Evolutionary conservation across 2,888 invertebrate species (phyloP), one percentile per base, ranked within the genome.

Genomic region (Eueremaeus valkanovi): DNA sequence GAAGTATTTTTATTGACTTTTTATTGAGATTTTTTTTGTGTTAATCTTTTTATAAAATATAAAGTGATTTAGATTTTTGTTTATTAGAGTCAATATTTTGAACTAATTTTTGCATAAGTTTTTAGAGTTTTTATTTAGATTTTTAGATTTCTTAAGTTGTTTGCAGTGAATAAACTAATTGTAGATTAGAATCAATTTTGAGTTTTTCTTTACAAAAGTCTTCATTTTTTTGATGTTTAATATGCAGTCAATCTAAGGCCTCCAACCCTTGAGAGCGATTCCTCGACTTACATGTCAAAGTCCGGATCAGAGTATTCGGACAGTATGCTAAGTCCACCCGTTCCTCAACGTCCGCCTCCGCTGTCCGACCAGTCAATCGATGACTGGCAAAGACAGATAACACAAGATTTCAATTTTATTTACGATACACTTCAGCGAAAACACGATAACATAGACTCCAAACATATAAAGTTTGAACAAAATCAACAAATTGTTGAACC

Each of bases 241-340:
- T 13, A 45, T 13, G n/a, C 61, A 61, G 29, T 61, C 29, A 29
- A n/a, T 9, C 18, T 21, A 61, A 61, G n/a, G 29, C 29, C 61
- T 86, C 86, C 42, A 85, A 86, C 86, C 75, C 31, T 29, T 61
- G 68, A 33, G 77, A 77, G 80, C 84, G 80, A 83, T 18, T 45
- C 45, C 18, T 45, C 18, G 45, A n/a, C n/a, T n/a, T n/a, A n/a
- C n/a, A n/a, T n/a, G n/a, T n/a, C n/a, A n/a, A 13, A 9, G 45
- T 45, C 45, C 16, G 18, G 16, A 13, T 45, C 45, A 3, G 18
- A 18, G 3, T 55, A 55, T 55, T 55, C 55, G 55, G 55, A 55
- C 24, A 55, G 55, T 55, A 21, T 55, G 21, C 9, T 21, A 24
- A 55, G 55, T 55, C 55, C 55, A 21, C n/a, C n/a, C n/a, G n/a